Evolutionary conservation across 2,888 invertebrate species (phyloP).

Genomic region (Thyatira batis): DNA sequence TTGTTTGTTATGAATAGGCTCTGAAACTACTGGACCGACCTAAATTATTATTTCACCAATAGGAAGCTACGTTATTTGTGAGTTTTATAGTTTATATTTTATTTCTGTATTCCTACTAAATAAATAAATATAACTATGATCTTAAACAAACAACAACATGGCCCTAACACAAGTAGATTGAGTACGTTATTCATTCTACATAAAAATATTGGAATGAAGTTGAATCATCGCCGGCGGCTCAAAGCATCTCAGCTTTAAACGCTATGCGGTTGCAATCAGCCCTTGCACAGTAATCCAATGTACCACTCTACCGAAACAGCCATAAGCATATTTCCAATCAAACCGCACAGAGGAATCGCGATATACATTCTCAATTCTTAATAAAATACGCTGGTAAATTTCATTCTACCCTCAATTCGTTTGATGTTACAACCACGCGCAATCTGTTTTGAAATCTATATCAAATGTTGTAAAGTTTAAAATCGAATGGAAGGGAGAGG

Average conservation of each 20-base stretch:
- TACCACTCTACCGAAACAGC: constrained; percentile 50
- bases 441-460: constrained; percentile 12
- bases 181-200: no score
- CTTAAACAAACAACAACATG: no score
- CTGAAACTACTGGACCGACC: no score
- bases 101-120: no score
- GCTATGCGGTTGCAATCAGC: constrained; percentile 55
- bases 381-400: constrained; percentile 76
- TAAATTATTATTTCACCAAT: no score
- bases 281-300: constrained; percentile 63
- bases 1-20: no score
- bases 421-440: no score
- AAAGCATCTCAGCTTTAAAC: constrained; percentile 22
- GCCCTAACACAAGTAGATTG: no score
- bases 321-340: constrained; percentile 78
- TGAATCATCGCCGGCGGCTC: constrained; percentile 14
- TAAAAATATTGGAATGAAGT: constrained; percentile 8
- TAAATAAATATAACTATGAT: no score
- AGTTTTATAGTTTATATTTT: no score
- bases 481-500: constrained; percentile 8
- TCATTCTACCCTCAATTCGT: constrained; percentile 28
- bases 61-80: no score
- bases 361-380: constrained; percentile 68
- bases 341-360: constrained; percentile 64
- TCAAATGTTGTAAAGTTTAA: not conserved